Percentiles rank a stretch among this genome's conserved stretches.
Conservation (phyloP, 2,113 vertebrate genomes). For the Copsychus sechellarum region DNA sequence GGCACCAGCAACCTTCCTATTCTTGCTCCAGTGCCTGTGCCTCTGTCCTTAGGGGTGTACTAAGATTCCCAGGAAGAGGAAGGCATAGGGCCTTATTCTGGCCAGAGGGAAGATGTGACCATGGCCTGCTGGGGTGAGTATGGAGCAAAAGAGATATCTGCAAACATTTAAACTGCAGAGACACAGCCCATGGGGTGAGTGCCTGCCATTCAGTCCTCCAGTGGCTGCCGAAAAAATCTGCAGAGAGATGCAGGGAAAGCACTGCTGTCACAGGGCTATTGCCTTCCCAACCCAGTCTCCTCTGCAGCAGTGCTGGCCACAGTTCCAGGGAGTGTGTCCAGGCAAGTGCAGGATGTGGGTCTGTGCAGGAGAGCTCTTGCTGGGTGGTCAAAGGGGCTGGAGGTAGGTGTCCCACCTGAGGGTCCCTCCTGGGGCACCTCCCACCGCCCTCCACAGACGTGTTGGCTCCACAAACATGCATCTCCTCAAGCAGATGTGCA, state of each 20-base stretch:
- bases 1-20: not conserved
- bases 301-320: not conserved
- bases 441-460: not conserved
- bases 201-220: not conserved
- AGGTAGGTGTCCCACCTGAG: not conserved
- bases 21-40: fast-evolving
- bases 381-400: not conserved
- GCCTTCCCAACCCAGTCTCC: not conserved
- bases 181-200: not conserved
- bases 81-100: fast-evolving
- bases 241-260: not conserved
- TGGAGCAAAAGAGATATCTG: not conserved
- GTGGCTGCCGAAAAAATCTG: not conserved
- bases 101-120: not conserved
- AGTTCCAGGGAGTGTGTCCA: not conserved
- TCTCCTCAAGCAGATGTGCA: not conserved
- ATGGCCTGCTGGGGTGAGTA: not conserved
- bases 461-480: fast-evolving
- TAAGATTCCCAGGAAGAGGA: not conserved
- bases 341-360: not conserved
- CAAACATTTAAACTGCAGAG: not conserved
- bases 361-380: not conserved
- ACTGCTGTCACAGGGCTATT: not conserved
- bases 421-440: not conserved
- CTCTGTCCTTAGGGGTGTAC: not conserved